Percentiles rank a stretch among this genome's conserved stretches.
These are phyloP conservation scores for Antechinus stuartii DNA, from an alignment of 2,113 vertebrate species.

Conservation along the genomic window DNA sequence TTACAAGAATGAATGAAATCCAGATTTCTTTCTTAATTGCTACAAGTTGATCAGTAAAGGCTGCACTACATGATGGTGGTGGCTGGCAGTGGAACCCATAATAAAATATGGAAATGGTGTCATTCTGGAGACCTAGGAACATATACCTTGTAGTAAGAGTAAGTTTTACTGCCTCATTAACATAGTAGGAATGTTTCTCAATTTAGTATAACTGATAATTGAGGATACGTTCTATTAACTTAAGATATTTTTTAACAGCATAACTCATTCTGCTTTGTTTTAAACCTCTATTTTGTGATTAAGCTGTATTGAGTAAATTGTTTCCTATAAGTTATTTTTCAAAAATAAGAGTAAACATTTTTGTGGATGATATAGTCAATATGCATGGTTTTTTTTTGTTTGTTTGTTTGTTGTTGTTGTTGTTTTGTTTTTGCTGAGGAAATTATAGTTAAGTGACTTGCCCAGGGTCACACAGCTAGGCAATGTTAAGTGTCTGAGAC, in stretches of 20 bases:
- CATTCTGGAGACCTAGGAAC: not conserved
- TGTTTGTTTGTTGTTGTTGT: too few species aligned
- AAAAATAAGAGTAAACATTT: not conserved
- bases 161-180: not conserved
- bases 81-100: not conserved
- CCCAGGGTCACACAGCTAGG: too few species aligned
- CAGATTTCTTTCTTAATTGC: not conserved
- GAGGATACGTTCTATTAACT: not conserved
- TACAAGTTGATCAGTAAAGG: not conserved
- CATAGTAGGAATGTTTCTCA: not conserved
- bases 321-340: not conserved
- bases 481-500: too few species aligned
- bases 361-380: not conserved
- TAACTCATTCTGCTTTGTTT: not conserved
- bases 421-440: too few species aligned
- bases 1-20: not conserved
- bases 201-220: not conserved
- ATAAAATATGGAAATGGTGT: not conserved
- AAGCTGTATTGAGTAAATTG: not conserved
- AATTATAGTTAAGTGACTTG: too few species aligned
- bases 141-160: not conserved
- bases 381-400: too few species aligned
- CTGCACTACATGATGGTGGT: not conserved
- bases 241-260: not conserved
- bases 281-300: not conserved